These are phyloP conservation scores for Prunella fulvescens DNA, from an alignment of 2,113 vertebrate species.

Conservation along the genomic window DNA sequence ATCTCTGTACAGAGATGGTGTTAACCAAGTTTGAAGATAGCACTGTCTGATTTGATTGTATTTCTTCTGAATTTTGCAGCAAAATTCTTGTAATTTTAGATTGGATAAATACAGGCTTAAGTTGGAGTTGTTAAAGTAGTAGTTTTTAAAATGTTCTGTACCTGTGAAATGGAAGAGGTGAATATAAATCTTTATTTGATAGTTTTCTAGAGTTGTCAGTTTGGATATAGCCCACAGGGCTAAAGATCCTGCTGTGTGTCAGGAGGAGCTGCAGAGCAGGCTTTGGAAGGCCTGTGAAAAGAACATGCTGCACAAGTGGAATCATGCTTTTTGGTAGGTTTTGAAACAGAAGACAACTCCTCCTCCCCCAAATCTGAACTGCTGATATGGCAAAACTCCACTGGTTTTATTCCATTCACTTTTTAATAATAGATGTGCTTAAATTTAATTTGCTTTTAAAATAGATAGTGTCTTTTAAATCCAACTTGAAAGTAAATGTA, in stretches of 20 bases:
- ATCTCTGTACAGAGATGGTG: not conserved
- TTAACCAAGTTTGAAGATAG: not conserved
- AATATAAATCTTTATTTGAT: not conserved
- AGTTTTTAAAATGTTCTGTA: not conserved
- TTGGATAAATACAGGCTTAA: not conserved
- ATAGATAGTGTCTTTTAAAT: not conserved
- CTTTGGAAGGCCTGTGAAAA: not conserved
- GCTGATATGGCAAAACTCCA: not conserved
- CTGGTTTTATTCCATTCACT: not conserved
- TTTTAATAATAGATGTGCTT: not conserved
- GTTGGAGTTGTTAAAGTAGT: not conserved
- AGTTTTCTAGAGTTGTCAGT: not conserved
- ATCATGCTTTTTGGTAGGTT: not conserved
- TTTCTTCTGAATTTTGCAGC: not conserved
- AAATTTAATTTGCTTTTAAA: not conserved
- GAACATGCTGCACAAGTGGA: not conserved
- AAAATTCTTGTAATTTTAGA: not conserved
- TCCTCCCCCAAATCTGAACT: not conserved
- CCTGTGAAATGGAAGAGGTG: not conserved
- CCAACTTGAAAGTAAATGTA: not conserved
- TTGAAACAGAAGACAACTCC: not conserved
- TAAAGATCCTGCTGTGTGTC: not conserved
- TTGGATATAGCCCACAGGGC: not conserved
- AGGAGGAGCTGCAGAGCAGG: not conserved
- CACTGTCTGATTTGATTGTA: not conserved